phyloP scores from a whole-genome alignment of 2,888 invertebrate species.

The Thymelicus sylvestris region DNA sequence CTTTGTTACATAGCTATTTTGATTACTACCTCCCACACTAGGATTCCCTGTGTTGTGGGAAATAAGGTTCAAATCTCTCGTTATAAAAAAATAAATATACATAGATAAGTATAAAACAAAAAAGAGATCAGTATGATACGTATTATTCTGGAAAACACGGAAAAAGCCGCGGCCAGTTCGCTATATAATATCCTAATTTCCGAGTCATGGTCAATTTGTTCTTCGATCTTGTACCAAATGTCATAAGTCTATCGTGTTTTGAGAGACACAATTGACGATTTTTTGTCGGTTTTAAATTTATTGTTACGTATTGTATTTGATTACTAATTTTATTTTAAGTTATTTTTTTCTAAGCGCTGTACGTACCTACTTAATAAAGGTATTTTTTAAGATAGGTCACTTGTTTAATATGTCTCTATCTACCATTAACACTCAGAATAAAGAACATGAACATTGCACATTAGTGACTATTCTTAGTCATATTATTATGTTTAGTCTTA shows the following conservation, averaged over 20 bases:
- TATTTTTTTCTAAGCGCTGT: neutral
- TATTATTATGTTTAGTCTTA: too few species aligned
- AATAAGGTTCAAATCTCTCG: too few species aligned
- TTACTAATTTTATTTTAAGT: neutral
- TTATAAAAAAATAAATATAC: too few species aligned
- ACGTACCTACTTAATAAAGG: neutral
- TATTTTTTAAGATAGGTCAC: neutral
- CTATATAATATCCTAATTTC: conserved; percentile 14
- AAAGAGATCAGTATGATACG: too few species aligned
- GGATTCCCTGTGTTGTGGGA: too few species aligned
- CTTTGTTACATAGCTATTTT: too few species aligned
- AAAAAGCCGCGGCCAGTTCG: too few species aligned
- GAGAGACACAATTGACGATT: neutral
- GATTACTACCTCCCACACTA: too few species aligned
- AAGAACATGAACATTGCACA: too few species aligned
- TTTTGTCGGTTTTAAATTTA: neutral
- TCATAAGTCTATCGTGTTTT: conserved; percentile 9
- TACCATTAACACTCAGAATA: neutral
- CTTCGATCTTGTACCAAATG: conserved; percentile 16
- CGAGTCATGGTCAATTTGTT: conserved; percentile 20
- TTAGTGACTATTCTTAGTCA: too few species aligned
- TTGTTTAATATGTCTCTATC: neutral
- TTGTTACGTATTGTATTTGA: neutral
- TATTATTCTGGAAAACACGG: too few species aligned
- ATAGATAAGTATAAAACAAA: too few species aligned